Percentiles rank a stretch among this genome's conserved stretches.
Evolutionary conservation across 2,113 vertebrate genomes (phyloP).

Genomic region (Dicentrarchus labrax): DNA sequence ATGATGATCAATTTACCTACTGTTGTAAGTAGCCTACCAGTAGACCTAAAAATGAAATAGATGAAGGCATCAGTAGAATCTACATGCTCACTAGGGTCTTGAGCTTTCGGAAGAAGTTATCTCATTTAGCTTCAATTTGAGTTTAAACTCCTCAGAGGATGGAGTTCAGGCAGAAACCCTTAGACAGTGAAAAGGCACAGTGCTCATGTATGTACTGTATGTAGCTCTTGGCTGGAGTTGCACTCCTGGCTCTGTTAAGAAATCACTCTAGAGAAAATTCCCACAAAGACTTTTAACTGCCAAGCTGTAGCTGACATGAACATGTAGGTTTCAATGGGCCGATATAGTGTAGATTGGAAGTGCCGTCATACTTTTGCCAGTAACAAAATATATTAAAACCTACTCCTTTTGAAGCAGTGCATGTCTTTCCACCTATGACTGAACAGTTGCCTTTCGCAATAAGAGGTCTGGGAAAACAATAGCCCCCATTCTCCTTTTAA

Average conservation of each 20-base stretch:
- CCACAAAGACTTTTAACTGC: conserved; percentile 24
- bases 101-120: conserved; percentile 5
- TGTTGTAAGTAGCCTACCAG: conserved; percentile 4
- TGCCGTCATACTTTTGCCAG: background rate
- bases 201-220: conserved; percentile 11
- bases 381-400: background rate
- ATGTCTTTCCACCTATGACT: background rate
- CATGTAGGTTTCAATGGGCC: conserved; percentile 25
- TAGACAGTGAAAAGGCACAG: conserved; percentile 11
- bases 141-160: conserved; percentile 11
- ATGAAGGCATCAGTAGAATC: conserved; percentile 3
- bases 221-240: conserved; percentile 42
- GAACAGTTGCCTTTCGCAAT: background rate
- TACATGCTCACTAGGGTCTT: conserved; percentile 15
- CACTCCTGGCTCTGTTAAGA: conserved; percentile 12
- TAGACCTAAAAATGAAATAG: conserved; percentile 17
- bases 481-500: background rate
- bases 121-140: conserved; percentile 4
- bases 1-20: conserved; percentile 10
- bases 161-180: conserved; percentile 13
- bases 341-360: background rate
- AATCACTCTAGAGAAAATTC: conserved; percentile 46
- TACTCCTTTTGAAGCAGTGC: background rate
- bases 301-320: conserved; percentile 38
- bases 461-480: background rate